Conservation (phyloP, 53 echinoderm and acorn worm genomes). For the Temnopleurus reevesii region DNA sequence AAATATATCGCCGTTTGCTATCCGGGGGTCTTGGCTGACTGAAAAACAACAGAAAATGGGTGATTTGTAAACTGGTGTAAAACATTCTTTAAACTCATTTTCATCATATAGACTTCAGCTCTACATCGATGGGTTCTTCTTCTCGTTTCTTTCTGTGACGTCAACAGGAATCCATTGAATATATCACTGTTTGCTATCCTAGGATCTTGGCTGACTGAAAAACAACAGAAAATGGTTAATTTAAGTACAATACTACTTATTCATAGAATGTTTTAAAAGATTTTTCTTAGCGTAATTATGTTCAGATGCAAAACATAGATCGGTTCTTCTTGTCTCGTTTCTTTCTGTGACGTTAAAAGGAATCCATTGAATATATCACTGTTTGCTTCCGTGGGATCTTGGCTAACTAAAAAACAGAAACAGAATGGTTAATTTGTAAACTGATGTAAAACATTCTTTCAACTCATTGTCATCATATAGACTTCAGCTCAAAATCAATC, state of each 20-base stretch:
- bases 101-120: slow-evolving; percentile 90
- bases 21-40: slow-evolving; percentile 90
- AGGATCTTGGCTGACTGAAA: slow-evolving; percentile 94
- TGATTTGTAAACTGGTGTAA: too few species aligned
- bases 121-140: slow-evolving; percentile 74
- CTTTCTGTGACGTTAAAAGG: too few species aligned
- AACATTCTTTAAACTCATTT: too few species aligned
- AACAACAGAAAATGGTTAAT: neutral
- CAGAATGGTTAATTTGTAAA: too few species aligned
- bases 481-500: slow-evolving; percentile 69
- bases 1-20: too few species aligned
- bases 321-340: too few species aligned
- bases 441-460: too few species aligned
- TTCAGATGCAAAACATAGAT: slow-evolving; percentile 72
- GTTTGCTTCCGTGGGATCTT: slow-evolving; percentile 83
- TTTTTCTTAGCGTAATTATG: too few species aligned
- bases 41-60: neutral
- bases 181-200: slow-evolving; percentile 89
- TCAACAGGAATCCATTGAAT: slow-evolving; percentile 95
- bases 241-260: too few species aligned
- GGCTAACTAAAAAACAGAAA: slow-evolving; percentile 89
- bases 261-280: too few species aligned
- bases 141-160: slow-evolving; percentile 92
- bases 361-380: too few species aligned
- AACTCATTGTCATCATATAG: slow-evolving; percentile 83